Conservation (phyloP, 2,113 vertebrate genomes). For the Thryonomys swinderianus region DNA sequence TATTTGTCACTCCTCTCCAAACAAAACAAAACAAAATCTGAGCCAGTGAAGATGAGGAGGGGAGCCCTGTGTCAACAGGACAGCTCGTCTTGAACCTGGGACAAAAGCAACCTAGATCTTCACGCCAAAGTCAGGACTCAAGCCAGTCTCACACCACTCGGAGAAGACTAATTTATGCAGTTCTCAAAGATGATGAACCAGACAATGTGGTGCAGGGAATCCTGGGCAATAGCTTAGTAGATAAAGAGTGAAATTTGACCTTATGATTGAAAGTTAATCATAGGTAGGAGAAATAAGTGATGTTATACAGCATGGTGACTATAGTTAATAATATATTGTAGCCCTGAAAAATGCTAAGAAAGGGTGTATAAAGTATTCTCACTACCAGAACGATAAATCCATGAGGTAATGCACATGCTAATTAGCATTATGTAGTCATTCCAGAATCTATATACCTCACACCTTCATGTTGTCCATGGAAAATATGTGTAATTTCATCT, state of each 20-base stretch:
- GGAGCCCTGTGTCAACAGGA: constrained; percentile 37
- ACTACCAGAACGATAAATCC: not conserved
- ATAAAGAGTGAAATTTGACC: not conserved
- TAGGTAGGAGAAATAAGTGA: not conserved
- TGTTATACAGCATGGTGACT: not conserved
- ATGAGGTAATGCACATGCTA: not conserved
- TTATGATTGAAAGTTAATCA: not conserved
- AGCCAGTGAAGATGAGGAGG: constrained; percentile 8
- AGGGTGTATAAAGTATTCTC: not conserved
- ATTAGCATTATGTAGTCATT: not conserved
- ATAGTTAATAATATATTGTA: not conserved
- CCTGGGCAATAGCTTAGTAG: not conserved
- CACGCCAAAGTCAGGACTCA: not conserved
- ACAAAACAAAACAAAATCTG: constrained; percentile 61
- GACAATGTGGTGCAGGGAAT: not conserved
- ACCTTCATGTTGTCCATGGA: no score
- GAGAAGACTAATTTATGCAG: not conserved
- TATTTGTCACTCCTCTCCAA: constrained; percentile 60
- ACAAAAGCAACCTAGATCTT: not conserved
- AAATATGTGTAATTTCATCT: not conserved
- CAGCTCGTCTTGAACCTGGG: constrained; percentile 27
- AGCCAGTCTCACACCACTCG: not conserved
- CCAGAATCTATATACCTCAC: not conserved
- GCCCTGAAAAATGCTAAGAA: not conserved
- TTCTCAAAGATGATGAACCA: not conserved